These are phyloP conservation scores for Enteromius anoplus DNA, from an alignment of 2,797 vertebrate genomes.

Conservation along the genomic window DNA sequence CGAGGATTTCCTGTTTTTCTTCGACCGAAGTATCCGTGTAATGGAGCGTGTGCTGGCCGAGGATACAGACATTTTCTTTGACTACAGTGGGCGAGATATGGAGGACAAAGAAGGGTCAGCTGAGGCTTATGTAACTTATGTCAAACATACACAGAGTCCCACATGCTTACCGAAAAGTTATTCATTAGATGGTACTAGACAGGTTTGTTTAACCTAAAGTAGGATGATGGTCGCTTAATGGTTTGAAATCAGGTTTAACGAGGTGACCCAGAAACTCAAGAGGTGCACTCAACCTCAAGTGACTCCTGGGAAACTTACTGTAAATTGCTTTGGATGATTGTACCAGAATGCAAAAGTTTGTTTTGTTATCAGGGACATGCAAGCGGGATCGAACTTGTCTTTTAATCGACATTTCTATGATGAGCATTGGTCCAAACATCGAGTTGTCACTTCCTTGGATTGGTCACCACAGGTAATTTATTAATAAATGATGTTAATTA, in stretches of 20 bases:
- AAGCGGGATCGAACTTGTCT: constrained; percentile 86
- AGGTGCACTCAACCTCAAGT: constrained; percentile 21
- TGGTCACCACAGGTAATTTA: constrained; percentile 87
- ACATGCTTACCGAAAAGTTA: not conserved
- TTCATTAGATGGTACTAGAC: constrained; percentile 1
- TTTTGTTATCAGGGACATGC: constrained; percentile 77
- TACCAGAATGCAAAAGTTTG: constrained; percentile 11
- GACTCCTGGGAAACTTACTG: constrained; percentile 6
- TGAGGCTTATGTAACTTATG: constrained; percentile 15
- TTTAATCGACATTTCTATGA: constrained; percentile 87
- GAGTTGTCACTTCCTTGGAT: constrained; percentile 87
- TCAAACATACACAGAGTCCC: constrained; percentile 5
- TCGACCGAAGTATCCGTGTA: constrained; percentile 84
- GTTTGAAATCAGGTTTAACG: constrained; percentile 22
- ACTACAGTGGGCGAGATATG: constrained; percentile 86
- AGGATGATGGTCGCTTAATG: not conserved
- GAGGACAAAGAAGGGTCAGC: constrained; percentile 87
- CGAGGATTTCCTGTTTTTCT: constrained; percentile 88
- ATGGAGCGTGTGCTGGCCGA: constrained; percentile 86
- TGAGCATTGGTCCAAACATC: constrained; percentile 89
- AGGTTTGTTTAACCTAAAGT: constrained; percentile 13
- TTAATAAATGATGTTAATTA: not conserved
- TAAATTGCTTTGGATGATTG: constrained; percentile 3
- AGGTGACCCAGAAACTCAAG: constrained; percentile 27
- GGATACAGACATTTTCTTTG: constrained; percentile 88